A percentile compares a stretch with the other conserved stretches of the same genome.
Evolutionary conservation across 2,113 vertebrate genomes (phyloP).

Genomic region (Urocitellus parryii): DNA sequence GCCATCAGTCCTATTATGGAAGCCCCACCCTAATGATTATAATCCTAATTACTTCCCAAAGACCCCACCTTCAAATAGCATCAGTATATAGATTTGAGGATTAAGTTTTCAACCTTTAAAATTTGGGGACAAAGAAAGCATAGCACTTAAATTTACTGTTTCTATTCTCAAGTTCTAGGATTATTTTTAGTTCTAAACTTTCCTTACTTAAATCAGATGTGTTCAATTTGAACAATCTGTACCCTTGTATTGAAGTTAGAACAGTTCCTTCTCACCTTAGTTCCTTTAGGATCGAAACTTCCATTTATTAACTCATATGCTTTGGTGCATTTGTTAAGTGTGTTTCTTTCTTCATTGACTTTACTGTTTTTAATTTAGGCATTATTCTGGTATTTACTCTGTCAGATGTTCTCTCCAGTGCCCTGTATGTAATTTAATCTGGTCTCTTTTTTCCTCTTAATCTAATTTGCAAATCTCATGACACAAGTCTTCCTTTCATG

Average conservation of each 20-base stretch:
- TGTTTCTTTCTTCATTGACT: background rate
- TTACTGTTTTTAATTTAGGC: conserved; percentile 5
- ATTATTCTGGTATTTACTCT: background rate
- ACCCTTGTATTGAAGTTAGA: background rate
- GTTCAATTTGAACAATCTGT: background rate
- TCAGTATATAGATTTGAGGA: background rate
- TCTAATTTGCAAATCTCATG: background rate
- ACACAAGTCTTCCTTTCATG: background rate
- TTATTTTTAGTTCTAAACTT: background rate
- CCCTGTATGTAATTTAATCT: background rate
- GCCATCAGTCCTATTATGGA: background rate
- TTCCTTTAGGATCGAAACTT: background rate
- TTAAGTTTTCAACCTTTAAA: background rate
- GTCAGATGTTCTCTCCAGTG: background rate
- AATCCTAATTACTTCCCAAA: background rate
- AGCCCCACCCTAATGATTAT: background rate
- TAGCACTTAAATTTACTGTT: background rate
- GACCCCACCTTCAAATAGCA: background rate
- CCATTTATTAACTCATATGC: background rate
- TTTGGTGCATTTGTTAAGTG: background rate
- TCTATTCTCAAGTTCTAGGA: background rate
- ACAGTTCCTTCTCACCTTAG: background rate
- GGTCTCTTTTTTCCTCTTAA: background rate
- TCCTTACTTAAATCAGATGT: background rate
- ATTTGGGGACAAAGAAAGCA: background rate